These are phyloP conservation scores for Corythornis madagascariensis DNA, from an alignment of 2,113 vertebrate species.

Conservation along the genomic window DNA sequence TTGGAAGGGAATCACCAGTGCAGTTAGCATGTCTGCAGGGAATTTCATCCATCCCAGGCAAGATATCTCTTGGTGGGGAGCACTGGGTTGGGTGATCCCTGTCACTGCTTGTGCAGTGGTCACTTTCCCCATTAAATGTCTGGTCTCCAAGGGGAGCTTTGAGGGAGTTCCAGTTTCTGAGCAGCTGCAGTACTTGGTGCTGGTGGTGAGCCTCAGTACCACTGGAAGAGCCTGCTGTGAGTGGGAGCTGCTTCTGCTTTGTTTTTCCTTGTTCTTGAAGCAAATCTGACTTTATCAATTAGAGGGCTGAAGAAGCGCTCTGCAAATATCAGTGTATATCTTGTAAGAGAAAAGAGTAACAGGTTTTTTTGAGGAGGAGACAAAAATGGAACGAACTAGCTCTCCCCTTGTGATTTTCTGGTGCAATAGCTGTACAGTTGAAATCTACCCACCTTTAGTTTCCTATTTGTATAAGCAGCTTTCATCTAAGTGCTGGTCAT, in stretches of 20 bases:
- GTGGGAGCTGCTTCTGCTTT: neutral
- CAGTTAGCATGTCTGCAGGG: neutral
- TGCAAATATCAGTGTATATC: neutral
- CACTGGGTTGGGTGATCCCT: accelerated
- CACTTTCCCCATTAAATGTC: neutral
- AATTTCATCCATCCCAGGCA: neutral
- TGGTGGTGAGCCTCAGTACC: neutral
- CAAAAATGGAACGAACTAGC: neutral
- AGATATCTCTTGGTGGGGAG: neutral
- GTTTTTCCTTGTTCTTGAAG: neutral
- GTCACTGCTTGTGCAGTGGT: neutral
- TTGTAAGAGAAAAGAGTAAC: neutral
- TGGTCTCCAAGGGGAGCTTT: neutral
- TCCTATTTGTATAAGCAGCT: neutral
- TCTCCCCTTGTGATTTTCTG: neutral
- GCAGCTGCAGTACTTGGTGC: neutral
- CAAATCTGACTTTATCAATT: neutral
- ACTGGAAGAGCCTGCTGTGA: neutral
- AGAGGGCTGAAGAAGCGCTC: neutral
- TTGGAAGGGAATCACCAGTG: neutral
- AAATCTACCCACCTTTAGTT: neutral
- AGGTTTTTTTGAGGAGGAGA: neutral
- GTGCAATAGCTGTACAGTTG: neutral
- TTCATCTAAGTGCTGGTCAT: neutral
- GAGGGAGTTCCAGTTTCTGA: neutral